Evolutionary conservation across 2,888 invertebrate genomes (phyloP), one percentile per base, ranked within the genome.

Genomic region (Bimastos eiseni): DNA sequence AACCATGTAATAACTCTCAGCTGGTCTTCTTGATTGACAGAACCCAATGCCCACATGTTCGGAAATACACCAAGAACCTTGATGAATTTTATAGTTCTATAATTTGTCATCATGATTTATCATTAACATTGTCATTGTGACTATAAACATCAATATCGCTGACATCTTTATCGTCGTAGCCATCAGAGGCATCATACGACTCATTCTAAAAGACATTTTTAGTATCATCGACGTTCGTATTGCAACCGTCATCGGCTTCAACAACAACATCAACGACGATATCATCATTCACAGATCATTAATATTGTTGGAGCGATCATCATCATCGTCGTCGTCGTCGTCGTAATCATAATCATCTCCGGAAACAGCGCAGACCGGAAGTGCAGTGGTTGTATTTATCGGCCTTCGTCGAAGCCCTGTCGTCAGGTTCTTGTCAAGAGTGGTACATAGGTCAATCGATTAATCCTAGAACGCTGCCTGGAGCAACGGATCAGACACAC

Each of bases 391-490:
- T 70, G 30, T 70, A n/a, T 70, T 70, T 70, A 70, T 70, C 70
- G 30, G 70, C n/a, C n/a, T n/a, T 11, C 13, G 70, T 70, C 70
- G 70, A 70, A 70, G 17, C 13, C 70, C 70, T n/a, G 70, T 70
- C 70, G n/a, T n/a, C 70, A n/a, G 70, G n/a, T 70, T 70, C 70
- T 70, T n/a, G 70, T 70, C 30, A n/a, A n/a, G 70, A 70, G 70
- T 30, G n/a, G 70, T 70, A 15, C 3, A 19, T 70, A 30, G 70
- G 70, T 70, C 70, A 70, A n/a, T 70, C 70, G 70, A 70, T 70
- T n/a, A 70, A n/a, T 70, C n/a, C 70, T n/a, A 70, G 70, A 70
- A 70, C 21, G 49, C 70, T 70, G 70, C 70, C 70, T n/a, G 70
- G 30, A n/a, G 70, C 70, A 70, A 70, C 70, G n/a, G 70, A 4